Evolutionary conservation across 2,113 vertebrate species (phyloP), one percentile per base, ranked within the genome.

Genomic region (Balaenoptera acutorostrata): DNA sequence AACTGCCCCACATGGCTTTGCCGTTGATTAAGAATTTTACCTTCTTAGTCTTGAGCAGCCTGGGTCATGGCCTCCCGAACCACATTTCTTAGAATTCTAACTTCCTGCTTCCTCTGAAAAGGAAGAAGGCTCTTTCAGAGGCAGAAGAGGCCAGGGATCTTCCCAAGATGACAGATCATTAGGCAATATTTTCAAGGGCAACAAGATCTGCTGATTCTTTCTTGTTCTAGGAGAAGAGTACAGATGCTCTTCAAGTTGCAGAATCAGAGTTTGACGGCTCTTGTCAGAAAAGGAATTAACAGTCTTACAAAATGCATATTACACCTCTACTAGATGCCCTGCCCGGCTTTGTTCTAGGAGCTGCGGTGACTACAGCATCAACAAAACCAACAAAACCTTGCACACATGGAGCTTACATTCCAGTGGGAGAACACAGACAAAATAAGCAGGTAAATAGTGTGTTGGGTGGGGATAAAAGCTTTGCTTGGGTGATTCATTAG

Each of bases 101-200:
- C 44, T 82, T 97, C 71, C 88, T 95, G 66, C 52, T 95, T 85
- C 71, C 87, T 93, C 63, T 87, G 77, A 64, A 83, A 88, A 21
- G 20, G 39, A 85, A 66, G 66, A 83, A 88, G 36, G 6, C 36
- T 63, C 66, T 94, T 80, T 71, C 66, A 84, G 49, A 83, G 27
- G 4, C 12, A 93, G 64, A 85, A 89, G 10, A 68, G 82, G 21
- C 61, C 12, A n/a, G 61, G 57, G 33, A 77, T 72, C 61, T 44
- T 95, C 18, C 82, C 84, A 86, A 44, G 80, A 39, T 33, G 33
- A 77, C n/a, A 68, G 9, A 61, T 31, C 52, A 52, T 29, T 71
- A 77, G 93, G 68, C 82, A 68, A 0, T 55, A 2, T 90, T 87
- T 93, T 49, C 66, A 82, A 72, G 72, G 33, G 74, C 44, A 64